A percentile compares a stretch with the other conserved stretches of the same genome.
These are phyloP conservation scores for Collichthys lucidus DNA, from an alignment of 2,113 vertebrate species.

Conservation along the genomic window DNA sequence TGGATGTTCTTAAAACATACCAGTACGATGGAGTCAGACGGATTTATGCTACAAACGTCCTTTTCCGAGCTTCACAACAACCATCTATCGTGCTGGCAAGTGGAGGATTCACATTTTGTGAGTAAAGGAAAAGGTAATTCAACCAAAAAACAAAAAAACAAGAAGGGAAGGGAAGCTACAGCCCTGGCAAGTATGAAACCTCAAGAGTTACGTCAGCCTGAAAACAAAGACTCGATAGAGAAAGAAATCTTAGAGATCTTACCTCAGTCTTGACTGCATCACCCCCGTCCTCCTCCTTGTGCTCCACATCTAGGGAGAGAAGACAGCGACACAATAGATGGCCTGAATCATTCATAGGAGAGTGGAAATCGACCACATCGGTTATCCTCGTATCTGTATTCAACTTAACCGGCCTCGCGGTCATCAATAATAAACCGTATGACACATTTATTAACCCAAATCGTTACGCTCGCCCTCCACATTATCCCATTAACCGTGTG, in stretches of 20 bases:
- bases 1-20: not conserved
- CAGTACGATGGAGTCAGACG: not conserved
- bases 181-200: slow-evolving; percentile 31
- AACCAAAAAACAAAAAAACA: not conserved
- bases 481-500: slow-evolving; percentile 4
- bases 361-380: slow-evolving; percentile 37
- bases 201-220: slow-evolving; percentile 40
- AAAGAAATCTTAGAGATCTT: slow-evolving; percentile 75
- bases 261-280: slow-evolving; percentile 92
- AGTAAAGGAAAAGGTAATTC: slow-evolving; percentile 34
- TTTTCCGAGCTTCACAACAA: not conserved
- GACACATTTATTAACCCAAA: slow-evolving; percentile 36
- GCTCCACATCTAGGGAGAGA: slow-evolving; percentile 90
- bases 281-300: slow-evolving; percentile 89
- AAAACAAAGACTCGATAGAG: slow-evolving; percentile 38
- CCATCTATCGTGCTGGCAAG: slow-evolving; percentile 7
- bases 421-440: slow-evolving; percentile 44
- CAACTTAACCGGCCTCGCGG: slow-evolving; percentile 17
- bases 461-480: slow-evolving; percentile 2
- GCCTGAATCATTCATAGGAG: slow-evolving; percentile 67
- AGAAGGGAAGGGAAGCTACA: slow-evolving; percentile 12
- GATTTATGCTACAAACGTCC: not conserved
- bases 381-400: slow-evolving; percentile 29
- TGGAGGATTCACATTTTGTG: slow-evolving; percentile 23
- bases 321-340: slow-evolving; percentile 67